Percentiles rank a stretch among this genome's conserved stretches.
These are phyloP conservation scores for Branchellion lobata DNA, from an alignment of 2,888 invertebrate genomes.

Conservation along the genomic window DNA sequence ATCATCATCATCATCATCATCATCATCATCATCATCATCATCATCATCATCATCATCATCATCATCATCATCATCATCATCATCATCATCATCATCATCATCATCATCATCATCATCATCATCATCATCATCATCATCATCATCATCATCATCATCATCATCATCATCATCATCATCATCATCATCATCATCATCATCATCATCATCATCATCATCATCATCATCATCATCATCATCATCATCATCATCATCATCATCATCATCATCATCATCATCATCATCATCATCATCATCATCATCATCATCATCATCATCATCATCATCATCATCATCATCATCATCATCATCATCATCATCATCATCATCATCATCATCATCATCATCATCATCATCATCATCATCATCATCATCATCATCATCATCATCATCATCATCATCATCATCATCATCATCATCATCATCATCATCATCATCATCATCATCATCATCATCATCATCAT, in stretches of 20 bases:
- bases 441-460: background rate
- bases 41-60: slow-evolving; percentile 41
- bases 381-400: background rate
- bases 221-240: slow-evolving; percentile 22
- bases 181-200: slow-evolving; percentile 32
- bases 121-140: slow-evolving; percentile 41
- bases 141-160: slow-evolving; percentile 40
- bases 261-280: background rate
- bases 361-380: background rate
- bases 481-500: background rate
- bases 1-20: slow-evolving; percentile 32
- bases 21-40: slow-evolving; percentile 42
- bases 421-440: background rate
- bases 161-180: slow-evolving; percentile 37
- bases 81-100: slow-evolving; percentile 42
- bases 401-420: slow-evolving; percentile 21
- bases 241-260: background rate
- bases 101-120: slow-evolving; percentile 45
- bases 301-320: background rate
- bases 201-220: slow-evolving; percentile 20
- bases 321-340: background rate
- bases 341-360: background rate
- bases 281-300: slow-evolving; percentile 1
- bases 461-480: background rate
- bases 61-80: slow-evolving; percentile 32